Percentiles rank a stretch among this genome's conserved stretches.
Evolutionary conservation across 1,140 invertebrate species (phyloP).

Genomic region (Apis mellifera): Amel_HAv3.1 CM009941.2:13941001-13941500

Average conservation of each 20-base stretch:
- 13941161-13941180: not conserved
- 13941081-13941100: too few species aligned
- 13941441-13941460: constrained; percentile 65
- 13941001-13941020: constrained; percentile 43
- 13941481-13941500: constrained; percentile 63
- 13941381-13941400: constrained; percentile 67
- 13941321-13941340: constrained; percentile 29
- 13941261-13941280: not conserved
- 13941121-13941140: too few species aligned
- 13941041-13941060: constrained; percentile 28
- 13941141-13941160: too few species aligned
- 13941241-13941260: too few species aligned
- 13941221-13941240: not conserved
- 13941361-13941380: constrained; percentile 65
- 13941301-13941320: not conserved
- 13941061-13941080: constrained; percentile 12
- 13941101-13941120: not conserved
- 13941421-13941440: constrained; percentile 70
- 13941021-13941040: constrained; percentile 45
- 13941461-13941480: constrained; percentile 64
- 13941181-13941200: too few species aligned
- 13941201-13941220: not conserved
- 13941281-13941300: not conserved
- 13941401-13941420: constrained; percentile 71
- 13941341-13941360: constrained; percentile 47